phyloP scores from a whole-genome alignment of 2,888 invertebrate species.

The Gasteruption jaculator region DNA sequence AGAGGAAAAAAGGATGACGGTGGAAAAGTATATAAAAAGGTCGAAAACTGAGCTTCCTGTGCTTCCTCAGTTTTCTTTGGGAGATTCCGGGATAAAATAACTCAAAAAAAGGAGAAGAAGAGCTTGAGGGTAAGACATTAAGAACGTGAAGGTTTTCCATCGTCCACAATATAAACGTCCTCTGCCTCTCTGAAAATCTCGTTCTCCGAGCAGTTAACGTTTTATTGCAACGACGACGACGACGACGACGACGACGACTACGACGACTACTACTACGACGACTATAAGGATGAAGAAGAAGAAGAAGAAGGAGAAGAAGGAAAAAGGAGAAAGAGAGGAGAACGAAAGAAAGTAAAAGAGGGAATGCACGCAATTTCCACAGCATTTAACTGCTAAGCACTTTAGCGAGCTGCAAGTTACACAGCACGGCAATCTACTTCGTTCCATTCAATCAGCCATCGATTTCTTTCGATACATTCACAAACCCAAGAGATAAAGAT shows the following conservation, averaged over 20 bases:
- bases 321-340: constrained; percentile 2
- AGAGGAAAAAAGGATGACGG: too few relatives aligned
- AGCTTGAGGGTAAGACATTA: too few relatives aligned
- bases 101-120: too few relatives aligned
- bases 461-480: constrained; percentile 44
- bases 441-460: constrained; percentile 44
- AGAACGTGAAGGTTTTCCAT: not conserved
- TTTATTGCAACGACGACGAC: too few relatives aligned
- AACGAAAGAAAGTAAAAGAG: constrained; percentile 1
- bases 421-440: constrained; percentile 36
- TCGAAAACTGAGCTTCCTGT: too few relatives aligned
- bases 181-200: too few relatives aligned
- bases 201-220: too few relatives aligned
- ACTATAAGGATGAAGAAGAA: not conserved
- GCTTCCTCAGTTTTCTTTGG: too few relatives aligned
- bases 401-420: constrained; percentile 27
- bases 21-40: too few relatives aligned
- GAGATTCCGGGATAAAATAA: too few relatives aligned
- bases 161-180: too few relatives aligned
- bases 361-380: constrained; percentile 27
- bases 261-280: not conserved
- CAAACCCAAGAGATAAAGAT: constrained; percentile 31
- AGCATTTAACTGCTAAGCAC: constrained; percentile 35
- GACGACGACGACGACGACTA: constrained; percentile 1
- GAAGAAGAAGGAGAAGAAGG: constrained; percentile 1